These are phyloP conservation scores for Hemibates koningsi DNA, from an alignment of 2,113 vertebrate genomes.

Conservation along the genomic window DNA sequence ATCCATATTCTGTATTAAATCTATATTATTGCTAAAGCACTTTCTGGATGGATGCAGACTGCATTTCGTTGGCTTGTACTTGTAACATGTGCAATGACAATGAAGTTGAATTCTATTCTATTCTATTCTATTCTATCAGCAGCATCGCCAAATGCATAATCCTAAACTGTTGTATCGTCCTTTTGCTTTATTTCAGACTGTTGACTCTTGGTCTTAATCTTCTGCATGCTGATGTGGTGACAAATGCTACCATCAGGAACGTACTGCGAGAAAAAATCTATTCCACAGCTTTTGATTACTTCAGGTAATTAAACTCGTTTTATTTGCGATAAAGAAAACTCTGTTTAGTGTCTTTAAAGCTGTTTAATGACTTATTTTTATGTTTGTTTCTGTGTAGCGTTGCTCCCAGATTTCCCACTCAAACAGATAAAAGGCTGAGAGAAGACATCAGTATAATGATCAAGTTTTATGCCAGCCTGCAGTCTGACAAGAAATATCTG, in stretches of 20 bases:
- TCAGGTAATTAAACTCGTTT: constrained; percentile 74
- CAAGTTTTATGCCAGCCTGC: constrained; percentile 92
- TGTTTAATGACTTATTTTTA: neutral
- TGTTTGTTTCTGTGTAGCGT: constrained; percentile 66
- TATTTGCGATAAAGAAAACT: neutral
- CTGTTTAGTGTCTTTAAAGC: neutral
- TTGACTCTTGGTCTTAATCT: constrained; percentile 87
- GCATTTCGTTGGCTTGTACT: neutral
- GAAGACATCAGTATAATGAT: constrained; percentile 97
- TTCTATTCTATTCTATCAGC: neutral
- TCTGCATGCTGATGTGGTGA: constrained; percentile 92
- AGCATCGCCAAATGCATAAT: neutral
- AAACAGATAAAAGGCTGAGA: constrained; percentile 86
- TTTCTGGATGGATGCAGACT: neutral
- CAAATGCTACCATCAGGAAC: constrained; percentile 89
- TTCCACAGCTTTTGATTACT: constrained; percentile 96
- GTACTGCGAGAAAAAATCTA: constrained; percentile 96
- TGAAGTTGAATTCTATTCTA: neutral
- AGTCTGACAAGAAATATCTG: constrained; percentile 96
- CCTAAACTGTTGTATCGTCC: neutral
- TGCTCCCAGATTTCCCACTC: constrained; percentile 87
- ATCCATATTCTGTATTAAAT: neutral
- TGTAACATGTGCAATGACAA: neutral
- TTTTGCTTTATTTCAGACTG: constrained; percentile 65
- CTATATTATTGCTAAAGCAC: neutral